Percentiles rank a stretch among this genome's conserved stretches.
Conservation (phyloP, 2,113 vertebrate species). For the Scatophagus argus region DNA sequence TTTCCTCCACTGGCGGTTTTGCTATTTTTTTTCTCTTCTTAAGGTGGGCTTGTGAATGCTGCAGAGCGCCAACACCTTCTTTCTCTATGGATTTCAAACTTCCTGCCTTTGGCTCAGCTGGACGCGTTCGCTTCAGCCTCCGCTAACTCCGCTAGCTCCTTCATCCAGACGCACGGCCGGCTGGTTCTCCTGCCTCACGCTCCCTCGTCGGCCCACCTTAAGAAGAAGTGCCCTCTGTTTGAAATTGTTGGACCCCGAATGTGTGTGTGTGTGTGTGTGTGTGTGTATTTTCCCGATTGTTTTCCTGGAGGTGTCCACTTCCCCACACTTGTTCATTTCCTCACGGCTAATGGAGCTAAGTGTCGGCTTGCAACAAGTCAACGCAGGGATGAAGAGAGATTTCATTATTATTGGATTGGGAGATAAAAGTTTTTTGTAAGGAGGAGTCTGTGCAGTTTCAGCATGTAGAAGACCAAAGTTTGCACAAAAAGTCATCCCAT, state of each 20-base stretch:
- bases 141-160: background rate
- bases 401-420: background rate
- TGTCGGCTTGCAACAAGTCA: conserved; percentile 9
- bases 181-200: background rate
- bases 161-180: background rate
- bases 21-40: conserved; percentile 15
- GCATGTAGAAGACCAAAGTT: no score
- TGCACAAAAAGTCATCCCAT: no score
- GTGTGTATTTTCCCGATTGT: conserved; percentile 15
- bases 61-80: background rate
- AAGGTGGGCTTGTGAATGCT: conserved; percentile 37
- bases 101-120: background rate
- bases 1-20: conserved; percentile 34
- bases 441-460: background rate
- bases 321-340: conserved; percentile 44
- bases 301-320: conserved; percentile 46
- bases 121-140: background rate
- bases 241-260: conserved; percentile 13
- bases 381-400: background rate
- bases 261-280: background rate
- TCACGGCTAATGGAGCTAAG: conserved; percentile 41
- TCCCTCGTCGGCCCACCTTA: conserved; percentile 52
- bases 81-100: background rate
- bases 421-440: background rate
- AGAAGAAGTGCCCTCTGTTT: conserved; percentile 26